Base-by-base conservation (phyloP, 2,797 vertebrate genomes). In the Diplodus puntazzo region DNA sequence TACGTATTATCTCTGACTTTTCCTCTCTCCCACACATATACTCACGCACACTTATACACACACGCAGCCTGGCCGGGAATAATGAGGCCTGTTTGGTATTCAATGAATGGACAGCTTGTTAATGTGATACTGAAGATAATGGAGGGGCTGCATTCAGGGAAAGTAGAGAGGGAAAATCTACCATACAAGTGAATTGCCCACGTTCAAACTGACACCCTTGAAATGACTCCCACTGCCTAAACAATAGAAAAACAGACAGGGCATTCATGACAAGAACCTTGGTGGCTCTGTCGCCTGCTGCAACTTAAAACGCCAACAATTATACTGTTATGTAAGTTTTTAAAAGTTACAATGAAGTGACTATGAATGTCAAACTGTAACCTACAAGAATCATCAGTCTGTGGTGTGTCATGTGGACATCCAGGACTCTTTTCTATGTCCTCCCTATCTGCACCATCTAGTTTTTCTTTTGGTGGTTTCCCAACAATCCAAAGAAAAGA, bases 71-170 rank as follows among this genome's bases (percentile, higher is more conserved):
- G 73, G 67, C 71, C 76, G 75, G 81, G 83, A 87, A 91, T 89
- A 92, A 93, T 88, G 85, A 87, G 82, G 77, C 69, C 87, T 90
- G 82, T 92, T 95, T 92, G 84, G 91, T 92, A 94, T 94, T 93
- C 92, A 91, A 77, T 88, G 85, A 91, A 88, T 88, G 92, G 82
- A 79, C 78, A 81, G 89, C 87, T 86, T 88, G 89, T 92, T 92
- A 93, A 94, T 93, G 90, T 88, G 91, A 91, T 89, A 90, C 82
- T 89, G 88, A 87, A 91, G 91, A 92, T 90, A 92, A 88, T 82
- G 84, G 86, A 87, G 69, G 77, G 61, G 69, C 52, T 86, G 78
- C 72, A 83, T 86, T 92, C 88, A 90, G 86, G 71, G 59, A 84
- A 76, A 82, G 74, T 68, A 74, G 73, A 76, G 82, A 79, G 79